Evolutionary conservation across 2,113 vertebrate species (phyloP), one percentile per base, ranked within the genome.

Genomic region (Sylvilagus bachmani): DNA sequence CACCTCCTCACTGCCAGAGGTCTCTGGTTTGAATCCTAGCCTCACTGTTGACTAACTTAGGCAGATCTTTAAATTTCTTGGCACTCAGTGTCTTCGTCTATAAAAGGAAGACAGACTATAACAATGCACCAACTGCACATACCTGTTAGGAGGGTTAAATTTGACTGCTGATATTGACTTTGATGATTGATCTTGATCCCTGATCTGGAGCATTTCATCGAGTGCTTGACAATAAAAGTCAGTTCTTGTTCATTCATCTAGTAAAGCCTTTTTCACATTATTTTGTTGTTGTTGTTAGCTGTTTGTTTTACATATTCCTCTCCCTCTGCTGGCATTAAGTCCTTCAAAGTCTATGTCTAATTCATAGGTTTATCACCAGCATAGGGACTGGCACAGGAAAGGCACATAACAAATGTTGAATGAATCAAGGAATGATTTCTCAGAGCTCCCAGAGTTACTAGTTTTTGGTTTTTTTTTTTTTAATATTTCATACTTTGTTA

Each of bases 101-200:
- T 71, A 25, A 55, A 62, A 75, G 27, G n/a, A 94, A 44, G 27
- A 36, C 19, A 44, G 27, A 36, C 19, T 4, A 55, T 33, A 69
- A 80, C 53, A 93, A 14, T 58, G 36, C 1, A n/a, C 10, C 61
- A 17, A 49, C 11, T 29, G 71, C 29, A 69, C 49, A 44, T 66
- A 10, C 33, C 61, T 82, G 38, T 44, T 53, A 51, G 51, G 31
- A 86, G 14, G 44, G n/a, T 64, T 86, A 81, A 70, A 33, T 90
- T 12, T 84, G 66, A 51, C 61, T 77, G 71, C 16, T 70, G 21
- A 91, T 77, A 89, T 21, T 89, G 67, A 91, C 53, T 93, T 93
- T 88, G 67, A 77, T 82, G 33, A 91, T 77, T 86, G n/a, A 51
- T 71, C 33, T 85, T 91, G 24, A 83, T 85, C 58, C 33, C 85